phyloP scores from a whole-genome alignment of 2,888 invertebrate genomes.

The Acrobasis suavella region DNA sequence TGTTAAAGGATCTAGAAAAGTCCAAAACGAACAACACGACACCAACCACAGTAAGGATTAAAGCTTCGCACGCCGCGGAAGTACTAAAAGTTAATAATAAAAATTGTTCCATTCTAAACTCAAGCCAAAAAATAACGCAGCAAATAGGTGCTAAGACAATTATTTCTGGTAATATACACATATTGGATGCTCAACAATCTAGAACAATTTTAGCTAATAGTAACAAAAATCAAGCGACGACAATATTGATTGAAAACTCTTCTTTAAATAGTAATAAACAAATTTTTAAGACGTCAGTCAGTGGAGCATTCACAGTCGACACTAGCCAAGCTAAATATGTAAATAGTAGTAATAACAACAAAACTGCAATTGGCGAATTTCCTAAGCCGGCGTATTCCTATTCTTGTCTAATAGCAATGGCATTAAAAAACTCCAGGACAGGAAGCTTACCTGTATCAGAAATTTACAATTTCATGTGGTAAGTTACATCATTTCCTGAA shows the following conservation, averaged over 20 bases:
- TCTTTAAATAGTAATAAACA: slow-evolving; percentile 72
- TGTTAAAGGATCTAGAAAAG: slow-evolving; percentile 82
- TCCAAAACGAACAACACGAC: slow-evolving; percentile 55
- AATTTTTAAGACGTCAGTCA: slow-evolving; percentile 75
- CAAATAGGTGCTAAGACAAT: slow-evolving; percentile 76
- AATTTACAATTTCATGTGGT: slow-evolving; percentile 99
- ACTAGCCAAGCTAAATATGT: slow-evolving; percentile 71
- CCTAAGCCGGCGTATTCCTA: slow-evolving; percentile 99
- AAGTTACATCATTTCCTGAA: slow-evolving; percentile 58
- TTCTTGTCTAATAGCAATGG: slow-evolving; percentile 98
- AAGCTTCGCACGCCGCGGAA: slow-evolving; percentile 60
- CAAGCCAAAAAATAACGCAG: slow-evolving; percentile 71
- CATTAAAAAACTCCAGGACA: slow-evolving; percentile 96
- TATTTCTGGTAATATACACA: slow-evolving; percentile 80
- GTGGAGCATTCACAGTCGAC: slow-evolving; percentile 66
- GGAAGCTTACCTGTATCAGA: slow-evolving; percentile 98
- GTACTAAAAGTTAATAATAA: slow-evolving; percentile 72
- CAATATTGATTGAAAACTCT: slow-evolving; percentile 78
- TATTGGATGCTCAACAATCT: slow-evolving; percentile 76
- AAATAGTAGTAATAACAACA: slow-evolving; percentile 64
- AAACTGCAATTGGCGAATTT: slow-evolving; percentile 83
- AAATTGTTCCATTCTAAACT: slow-evolving; percentile 74
- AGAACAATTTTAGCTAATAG: slow-evolving; percentile 77
- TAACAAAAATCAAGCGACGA: slow-evolving; percentile 74
- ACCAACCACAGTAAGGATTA: slow-evolving; percentile 67